Base-by-base conservation (phyloP, 2,888 invertebrate genomes). In the Amphiduros pacificus region DNA sequence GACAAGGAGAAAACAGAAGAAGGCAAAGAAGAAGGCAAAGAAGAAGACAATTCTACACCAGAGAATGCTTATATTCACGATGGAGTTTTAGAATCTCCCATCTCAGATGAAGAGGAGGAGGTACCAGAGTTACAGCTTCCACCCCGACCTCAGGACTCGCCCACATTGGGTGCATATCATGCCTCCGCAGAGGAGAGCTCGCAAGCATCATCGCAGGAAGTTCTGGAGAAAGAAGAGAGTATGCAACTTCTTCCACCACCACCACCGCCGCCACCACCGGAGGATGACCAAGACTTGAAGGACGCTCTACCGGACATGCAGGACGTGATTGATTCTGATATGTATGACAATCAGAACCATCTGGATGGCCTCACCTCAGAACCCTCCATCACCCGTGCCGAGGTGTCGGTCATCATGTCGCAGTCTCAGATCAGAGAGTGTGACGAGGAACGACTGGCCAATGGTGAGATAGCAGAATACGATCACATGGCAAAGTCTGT, bases 11-110 rank as follows among this genome's bases (percentile, higher is more conserved):
- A 27, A 22, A 26, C 6, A 51, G 27, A 51, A 26, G 22, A 48
- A 20, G 11, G 17, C 5, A 24, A 51, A 51, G 24, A 9, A 22
- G 51, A 51, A 24, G 9, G 28, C 4, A 17, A 51, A 17, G 36
- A 36, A 36, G 36, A 9, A 36, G 36, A 36, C 11, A 36, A 36
- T 9, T 9, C 36, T 14, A 9, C 9, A 14, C 11, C 9, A 36
- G 36, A 36, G 17, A 36, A 36, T 17, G 17, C 11, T 36, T 9
- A 9, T 36, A 14, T 17, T 36, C 11, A 36, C 17, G n/a, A n/a
- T n/a, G n/a, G 55, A 6, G 58, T 58, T 2, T 51, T 58, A n/a
- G 58, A 58, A 24, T 58, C 58, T 17, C 58, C 58, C 17, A 50
- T 58, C 11, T 49, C 49, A 20, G 58, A 58, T n/a, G 58, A 50